phyloP scores from a whole-genome alignment of 2,113 vertebrate genomes.

The Eptatretus burgeri region DNA sequence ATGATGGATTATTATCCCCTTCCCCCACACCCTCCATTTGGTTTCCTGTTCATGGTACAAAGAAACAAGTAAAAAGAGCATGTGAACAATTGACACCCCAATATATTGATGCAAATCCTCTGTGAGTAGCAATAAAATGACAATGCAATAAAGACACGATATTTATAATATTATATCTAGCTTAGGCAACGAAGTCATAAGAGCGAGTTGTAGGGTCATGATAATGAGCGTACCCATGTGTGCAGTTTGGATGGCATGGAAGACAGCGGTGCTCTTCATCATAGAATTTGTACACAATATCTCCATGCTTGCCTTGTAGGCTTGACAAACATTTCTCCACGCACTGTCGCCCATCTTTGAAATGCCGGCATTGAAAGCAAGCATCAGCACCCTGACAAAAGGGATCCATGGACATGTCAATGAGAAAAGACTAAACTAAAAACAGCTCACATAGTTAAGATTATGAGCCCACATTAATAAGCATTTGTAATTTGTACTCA shows the following conservation, averaged over 20 bases:
- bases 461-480: background rate
- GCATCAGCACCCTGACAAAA: slow-evolving; percentile 47
- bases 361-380: slow-evolving; percentile 60
- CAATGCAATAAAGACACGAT: too few species aligned
- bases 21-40: too few species aligned
- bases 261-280: slow-evolving; percentile 73
- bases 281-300: slow-evolving; percentile 84
- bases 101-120: too few species aligned
- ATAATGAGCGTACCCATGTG: slow-evolving; percentile 41
- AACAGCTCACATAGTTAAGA: slow-evolving; percentile 3
- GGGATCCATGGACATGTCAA: slow-evolving; percentile 8
- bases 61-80: too few species aligned
- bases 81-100: too few species aligned
- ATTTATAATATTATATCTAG: too few species aligned
- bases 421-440: background rate
- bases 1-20: too few species aligned
- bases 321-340: slow-evolving; percentile 87
- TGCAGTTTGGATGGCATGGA: slow-evolving; percentile 76
- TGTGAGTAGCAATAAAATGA: too few species aligned
- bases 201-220: too few species aligned
- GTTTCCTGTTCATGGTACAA: too few species aligned
- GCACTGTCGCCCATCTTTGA: slow-evolving; percentile 86
- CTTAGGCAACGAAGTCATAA: too few species aligned
- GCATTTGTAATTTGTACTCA: background rate
- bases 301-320: slow-evolving; percentile 51